Percentiles rank a stretch among this genome's conserved stretches.
Conservation (phyloP, 2,113 vertebrate genomes). For the Rattus rattus region DNA sequence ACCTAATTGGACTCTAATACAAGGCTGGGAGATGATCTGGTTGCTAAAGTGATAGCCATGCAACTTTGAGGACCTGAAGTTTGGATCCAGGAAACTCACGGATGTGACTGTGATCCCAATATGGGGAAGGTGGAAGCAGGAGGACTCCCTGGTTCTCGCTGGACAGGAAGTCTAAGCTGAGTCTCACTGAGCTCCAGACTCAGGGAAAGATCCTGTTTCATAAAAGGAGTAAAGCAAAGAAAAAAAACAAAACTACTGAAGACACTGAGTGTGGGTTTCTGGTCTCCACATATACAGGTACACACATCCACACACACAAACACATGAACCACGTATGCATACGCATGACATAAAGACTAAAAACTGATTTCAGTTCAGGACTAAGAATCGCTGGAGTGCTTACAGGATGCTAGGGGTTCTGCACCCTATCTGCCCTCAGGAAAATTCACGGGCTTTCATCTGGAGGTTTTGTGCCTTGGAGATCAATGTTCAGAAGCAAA, state of each 20-base stretch:
- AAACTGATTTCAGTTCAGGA: neutral
- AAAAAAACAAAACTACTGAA: neutral
- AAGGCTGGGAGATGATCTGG: neutral
- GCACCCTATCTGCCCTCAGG: neutral
- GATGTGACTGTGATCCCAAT: no score
- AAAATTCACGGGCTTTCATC: neutral
- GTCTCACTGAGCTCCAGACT: neutral
- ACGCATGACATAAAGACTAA: neutral
- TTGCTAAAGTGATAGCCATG: neutral
- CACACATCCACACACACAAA: neutral
- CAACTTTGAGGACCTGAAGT: neutral
- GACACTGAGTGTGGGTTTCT: neutral
- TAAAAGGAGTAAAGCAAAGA: neutral
- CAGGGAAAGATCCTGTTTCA: neutral
- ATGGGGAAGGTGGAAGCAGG: neutral
- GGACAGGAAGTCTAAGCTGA: neutral
- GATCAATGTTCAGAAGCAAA: constrained; percentile 20
- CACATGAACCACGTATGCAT: no score
- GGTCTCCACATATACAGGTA: neutral
- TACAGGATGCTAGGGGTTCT: neutral
- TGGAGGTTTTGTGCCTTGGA: neutral
- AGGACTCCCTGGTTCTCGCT: neutral
- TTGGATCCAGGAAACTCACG: neutral
- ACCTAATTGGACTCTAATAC: neutral
- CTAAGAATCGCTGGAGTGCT: neutral